These are phyloP conservation scores for Yponomeuta sedellus DNA, from an alignment of 2,888 invertebrate genomes.

Conservation along the genomic window DNA sequence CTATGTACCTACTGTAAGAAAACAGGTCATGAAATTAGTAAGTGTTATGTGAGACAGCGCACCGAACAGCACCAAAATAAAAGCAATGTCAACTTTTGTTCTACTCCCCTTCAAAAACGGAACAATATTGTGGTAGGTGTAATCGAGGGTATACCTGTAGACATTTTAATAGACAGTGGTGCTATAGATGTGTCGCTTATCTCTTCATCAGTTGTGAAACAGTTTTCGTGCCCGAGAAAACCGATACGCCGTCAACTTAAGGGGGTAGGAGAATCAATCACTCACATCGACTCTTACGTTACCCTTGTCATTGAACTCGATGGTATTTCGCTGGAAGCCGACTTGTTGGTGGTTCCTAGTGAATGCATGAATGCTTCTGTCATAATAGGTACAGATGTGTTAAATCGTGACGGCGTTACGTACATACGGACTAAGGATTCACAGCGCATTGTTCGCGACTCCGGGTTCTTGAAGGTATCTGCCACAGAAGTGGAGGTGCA, in stretches of 20 bases:
- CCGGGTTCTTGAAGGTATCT: too few species aligned
- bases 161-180: conserved; percentile 6
- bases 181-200: conserved; percentile 3
- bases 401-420: conserved; percentile 25
- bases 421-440: conserved; percentile 21
- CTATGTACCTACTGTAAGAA: too few species aligned
- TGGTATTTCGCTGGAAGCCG: conserved; percentile 24
- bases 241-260: not conserved
- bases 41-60: too few species aligned
- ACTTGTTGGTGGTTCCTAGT: conserved; percentile 24
- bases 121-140: not conserved
- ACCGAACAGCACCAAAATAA: not conserved
- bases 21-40: too few species aligned
- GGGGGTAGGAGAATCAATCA: not conserved
- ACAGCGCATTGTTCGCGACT: conserved; percentile 20
- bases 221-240: not conserved
- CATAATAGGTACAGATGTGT: conserved; percentile 26
- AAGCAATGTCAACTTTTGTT: conserved; percentile 1
- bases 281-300: not conserved
- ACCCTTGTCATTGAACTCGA: conserved; percentile 3
- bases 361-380: conserved; percentile 24
- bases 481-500: too few species aligned
- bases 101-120: not conserved
- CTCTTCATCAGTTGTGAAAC: not conserved
- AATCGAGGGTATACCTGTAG: conserved; percentile 3